Conservation (phyloP, 2,113 vertebrate species). For the Eubucco bourcierii region DNA sequence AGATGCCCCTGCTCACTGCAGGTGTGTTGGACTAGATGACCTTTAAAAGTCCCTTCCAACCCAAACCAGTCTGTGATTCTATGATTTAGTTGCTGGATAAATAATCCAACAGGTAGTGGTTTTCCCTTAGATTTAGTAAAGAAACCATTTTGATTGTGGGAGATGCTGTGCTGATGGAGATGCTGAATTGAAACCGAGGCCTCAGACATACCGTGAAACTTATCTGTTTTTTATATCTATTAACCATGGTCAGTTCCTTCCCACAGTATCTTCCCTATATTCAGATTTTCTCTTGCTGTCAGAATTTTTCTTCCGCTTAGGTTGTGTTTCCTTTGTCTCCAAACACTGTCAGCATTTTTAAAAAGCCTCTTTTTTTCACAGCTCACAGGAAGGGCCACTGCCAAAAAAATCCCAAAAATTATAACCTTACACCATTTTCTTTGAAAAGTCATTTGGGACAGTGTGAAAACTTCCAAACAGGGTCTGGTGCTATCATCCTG, state of each 20-base stretch:
- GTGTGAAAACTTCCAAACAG: fast-evolving
- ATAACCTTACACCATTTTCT: not conserved
- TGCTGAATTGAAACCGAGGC: not conserved
- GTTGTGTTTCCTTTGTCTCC: not conserved
- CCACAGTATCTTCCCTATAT: not conserved
- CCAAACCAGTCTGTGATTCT: too few relatives aligned
- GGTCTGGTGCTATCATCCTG: not conserved
- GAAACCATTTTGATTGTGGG: not conserved
- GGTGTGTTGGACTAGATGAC: too few relatives aligned
- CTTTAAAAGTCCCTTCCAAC: too few relatives aligned
- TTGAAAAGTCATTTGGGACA: not conserved
- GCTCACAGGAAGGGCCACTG: not conserved
- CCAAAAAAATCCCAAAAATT: not conserved
- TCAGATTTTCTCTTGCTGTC: not conserved
- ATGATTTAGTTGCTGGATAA: not conserved
- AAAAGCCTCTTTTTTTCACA: not conserved
- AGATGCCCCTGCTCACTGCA: too few relatives aligned
- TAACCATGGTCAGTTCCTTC: not conserved
- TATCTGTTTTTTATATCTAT: not conserved
- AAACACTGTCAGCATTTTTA: not conserved
- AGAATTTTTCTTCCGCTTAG: not conserved
- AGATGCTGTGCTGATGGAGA: not conserved
- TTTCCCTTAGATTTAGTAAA: not conserved
- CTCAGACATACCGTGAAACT: not conserved
- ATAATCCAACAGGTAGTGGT: not conserved